These are phyloP conservation scores for Axea sp. DNA, from an alignment of 2,888 invertebrate genomes.

Conservation along the genomic window DNA sequence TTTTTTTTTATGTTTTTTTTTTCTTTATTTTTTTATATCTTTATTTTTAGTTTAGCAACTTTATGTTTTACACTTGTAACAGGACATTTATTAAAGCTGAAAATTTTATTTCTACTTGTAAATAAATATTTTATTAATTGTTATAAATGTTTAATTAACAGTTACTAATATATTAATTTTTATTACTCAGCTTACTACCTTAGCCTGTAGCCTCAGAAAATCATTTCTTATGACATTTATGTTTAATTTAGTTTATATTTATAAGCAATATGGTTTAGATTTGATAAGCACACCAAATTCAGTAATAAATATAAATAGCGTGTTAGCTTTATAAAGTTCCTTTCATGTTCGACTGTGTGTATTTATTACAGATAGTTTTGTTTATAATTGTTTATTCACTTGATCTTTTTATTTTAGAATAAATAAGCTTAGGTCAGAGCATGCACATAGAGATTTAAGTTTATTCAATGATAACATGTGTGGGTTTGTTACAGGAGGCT, in stretches of 20 bases:
- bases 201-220: constrained; percentile 79
- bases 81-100: too few relatives aligned
- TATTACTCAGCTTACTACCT: constrained; percentile 76
- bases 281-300: too few relatives aligned
- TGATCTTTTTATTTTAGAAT: constrained; percentile 82
- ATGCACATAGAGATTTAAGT: constrained; percentile 49
- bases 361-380: constrained; percentile 66
- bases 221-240: constrained; percentile 62
- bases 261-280: constrained; percentile 2
- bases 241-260: constrained; percentile 69
- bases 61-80: too few relatives aligned
- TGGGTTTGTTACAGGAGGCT: constrained; percentile 80
- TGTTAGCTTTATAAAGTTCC: too few relatives aligned
- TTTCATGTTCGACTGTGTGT: constrained; percentile 5
- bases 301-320: too few relatives aligned
- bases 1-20: too few relatives aligned
- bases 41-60: too few relatives aligned
- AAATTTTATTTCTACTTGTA: too few relatives aligned
- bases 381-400: not conserved
- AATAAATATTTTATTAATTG: too few relatives aligned
- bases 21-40: too few relatives aligned
- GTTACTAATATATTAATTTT: constrained; percentile 13
- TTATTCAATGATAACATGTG: constrained; percentile 69
- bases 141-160: too few relatives aligned
- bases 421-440: constrained; percentile 79